Evolutionary conservation across 1,140 invertebrate species (phyloP), one percentile per base, ranked within the genome.

Genomic region (Tetraneura akinire): DNA sequence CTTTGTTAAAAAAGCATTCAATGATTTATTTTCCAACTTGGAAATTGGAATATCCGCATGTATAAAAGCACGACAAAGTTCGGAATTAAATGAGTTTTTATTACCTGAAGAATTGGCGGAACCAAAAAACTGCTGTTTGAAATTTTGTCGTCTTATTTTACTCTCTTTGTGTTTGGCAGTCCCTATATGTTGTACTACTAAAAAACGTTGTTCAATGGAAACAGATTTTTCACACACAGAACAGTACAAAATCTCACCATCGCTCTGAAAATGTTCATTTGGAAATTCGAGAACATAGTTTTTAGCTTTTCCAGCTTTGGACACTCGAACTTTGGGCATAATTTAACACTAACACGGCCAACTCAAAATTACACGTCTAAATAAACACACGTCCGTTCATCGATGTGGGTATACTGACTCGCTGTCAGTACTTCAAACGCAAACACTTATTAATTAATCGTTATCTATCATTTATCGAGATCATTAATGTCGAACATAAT

Each of bases 21-120:
- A 53, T n/a, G 51, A 53, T 53, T 53, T 53, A 53, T 53, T 53
- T 53, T 53, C n/a, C n/a, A 53, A 53, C 16, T 53, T 53, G 51
- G 51, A 53, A 18, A 53, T 53, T 53, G 51, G 51, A 37, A 37
- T 37, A 37, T 37, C 32, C 32, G 8, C 8, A 37, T 37, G 55
- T 60, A 26, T 60, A 60, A 60, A 23, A 60, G 26, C 14, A 60
- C 11, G 26, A 60, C 21, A 23, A 60, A 26, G 26, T 4, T 60
- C 21, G 55, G 13, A 26, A 60, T 60, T 60, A 23, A 60, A 9
- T 6, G 21, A 26, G 9, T 14, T 55, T 55, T 55, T 55, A 55
- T 4, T 3, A 21, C 21, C 18, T 6, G 11, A 23, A 60, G 55
- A 60, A 60, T 14, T 51, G 49, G 16, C 16, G 13, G 49, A 51